Base-by-base conservation (phyloP, 2,113 vertebrate genomes). In the Cavia porcellus region DNA sequence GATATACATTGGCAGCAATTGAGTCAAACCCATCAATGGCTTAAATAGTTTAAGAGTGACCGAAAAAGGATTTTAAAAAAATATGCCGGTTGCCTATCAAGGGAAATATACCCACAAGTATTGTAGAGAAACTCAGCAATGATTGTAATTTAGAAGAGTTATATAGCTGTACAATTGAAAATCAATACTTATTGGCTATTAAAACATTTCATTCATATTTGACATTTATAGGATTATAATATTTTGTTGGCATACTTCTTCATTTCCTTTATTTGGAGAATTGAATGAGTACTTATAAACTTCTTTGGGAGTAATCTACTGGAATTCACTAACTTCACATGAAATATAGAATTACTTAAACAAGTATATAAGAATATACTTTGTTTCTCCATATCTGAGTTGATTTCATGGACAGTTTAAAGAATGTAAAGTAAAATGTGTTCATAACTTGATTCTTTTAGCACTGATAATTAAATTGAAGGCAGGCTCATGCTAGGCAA, bases 61-160 rank as follows among this genome's bases (percentile, higher is more conserved):
- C 19, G 38, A 68, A 24, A 57, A 55, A 70, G 4, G 61, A 86
- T 55, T 55, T 24, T 55, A 80, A 91, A 89, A 35, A 8, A 1
- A 50, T 6, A 3, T 50, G 68, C 22, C 72, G 25, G 7, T 92
- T 96, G 42, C 57, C 61, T 86, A 94, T 98, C 96, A 97, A 97
- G 52, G 87, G 92, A 95, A 97, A 93, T 95, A 97, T 91, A 96
- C 42, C 68, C 89, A n/a, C 52, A 89, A 96, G 88, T 91, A 85
- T 95, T 96, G 62, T 83, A 94, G 93, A 97, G 96, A 94, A 81
- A 98, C 82, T 97, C 93, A 88, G 87, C 45, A 68, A 28, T 97
- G 82, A 97, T 97, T 98, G 97, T 98, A 97, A 98, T 98, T 98
- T 98, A 97, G 94, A 98, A 97, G 87, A 98, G 96, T 95, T 97